Evolutionary conservation across 2,113 vertebrate genomes (phyloP).

Genomic region (Stictonetta naevosa): DNA sequence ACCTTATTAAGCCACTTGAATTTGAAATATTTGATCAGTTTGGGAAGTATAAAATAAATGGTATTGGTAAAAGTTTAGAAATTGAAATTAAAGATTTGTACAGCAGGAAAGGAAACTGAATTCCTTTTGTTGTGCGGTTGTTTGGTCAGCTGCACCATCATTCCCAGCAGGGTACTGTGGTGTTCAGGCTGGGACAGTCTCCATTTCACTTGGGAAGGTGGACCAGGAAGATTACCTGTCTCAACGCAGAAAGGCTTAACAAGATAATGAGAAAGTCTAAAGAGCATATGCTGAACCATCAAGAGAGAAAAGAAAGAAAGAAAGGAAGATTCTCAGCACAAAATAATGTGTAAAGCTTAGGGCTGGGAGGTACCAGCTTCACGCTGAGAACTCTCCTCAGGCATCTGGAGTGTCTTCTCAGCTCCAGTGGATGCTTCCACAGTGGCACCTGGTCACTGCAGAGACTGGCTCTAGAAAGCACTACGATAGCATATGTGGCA

Average conservation of each 20-base stretch:
- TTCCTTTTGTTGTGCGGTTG: neutral
- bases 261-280: neutral
- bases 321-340: neutral
- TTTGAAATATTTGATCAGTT: neutral
- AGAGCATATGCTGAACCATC: neutral
- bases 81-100: neutral
- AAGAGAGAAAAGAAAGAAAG: neutral
- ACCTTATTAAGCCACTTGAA: neutral
- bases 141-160: neutral
- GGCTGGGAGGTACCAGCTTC: neutral
- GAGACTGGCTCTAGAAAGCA: neutral
- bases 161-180: neutral
- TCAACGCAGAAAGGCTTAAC: neutral
- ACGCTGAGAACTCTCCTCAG: accelerated
- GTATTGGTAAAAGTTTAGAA: neutral
- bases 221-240: neutral
- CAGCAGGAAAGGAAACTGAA: neutral
- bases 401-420: neutral
- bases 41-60: neutral
- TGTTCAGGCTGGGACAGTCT: neutral
- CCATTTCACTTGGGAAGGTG: neutral
- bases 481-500: neutral
- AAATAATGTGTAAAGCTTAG: neutral
- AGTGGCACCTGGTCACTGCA: neutral
- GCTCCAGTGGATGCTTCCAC: neutral